Evolutionary conservation across 2,113 vertebrate species (phyloP).

Genomic region (Phalacrocorax carbo): DNA sequence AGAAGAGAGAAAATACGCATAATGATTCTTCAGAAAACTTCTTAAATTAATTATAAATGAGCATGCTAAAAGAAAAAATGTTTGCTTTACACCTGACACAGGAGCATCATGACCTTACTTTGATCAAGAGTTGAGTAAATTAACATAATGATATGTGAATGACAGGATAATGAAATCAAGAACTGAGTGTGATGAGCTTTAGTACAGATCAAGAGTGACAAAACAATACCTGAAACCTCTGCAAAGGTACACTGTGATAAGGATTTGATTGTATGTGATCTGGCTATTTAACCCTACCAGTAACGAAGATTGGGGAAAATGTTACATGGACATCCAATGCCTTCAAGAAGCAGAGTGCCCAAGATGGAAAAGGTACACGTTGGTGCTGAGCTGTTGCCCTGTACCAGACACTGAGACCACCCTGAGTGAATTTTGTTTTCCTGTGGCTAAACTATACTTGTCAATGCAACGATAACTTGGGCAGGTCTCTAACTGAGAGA

Average conservation of each 20-base stretch:
- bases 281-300: background rate
- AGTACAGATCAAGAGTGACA: background rate
- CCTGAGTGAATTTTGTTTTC: background rate
- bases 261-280: background rate
- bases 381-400: background rate
- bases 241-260: background rate
- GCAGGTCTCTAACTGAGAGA: background rate
- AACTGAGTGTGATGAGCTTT: background rate
- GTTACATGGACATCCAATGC: background rate
- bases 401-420: background rate
- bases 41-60: background rate
- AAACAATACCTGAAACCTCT: background rate
- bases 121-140: background rate
- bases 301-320: background rate
- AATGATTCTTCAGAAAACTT: background rate
- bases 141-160: background rate
- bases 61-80: background rate
- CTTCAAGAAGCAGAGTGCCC: background rate
- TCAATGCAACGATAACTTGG: background rate
- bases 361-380: background rate
- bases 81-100: background rate
- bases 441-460: accelerated
- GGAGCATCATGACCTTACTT: background rate
- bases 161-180: background rate
- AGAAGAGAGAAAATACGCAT: background rate